Evolutionary conservation across 2,113 vertebrate species (phyloP).

Genomic region (Pteronura brasiliensis): DNA sequence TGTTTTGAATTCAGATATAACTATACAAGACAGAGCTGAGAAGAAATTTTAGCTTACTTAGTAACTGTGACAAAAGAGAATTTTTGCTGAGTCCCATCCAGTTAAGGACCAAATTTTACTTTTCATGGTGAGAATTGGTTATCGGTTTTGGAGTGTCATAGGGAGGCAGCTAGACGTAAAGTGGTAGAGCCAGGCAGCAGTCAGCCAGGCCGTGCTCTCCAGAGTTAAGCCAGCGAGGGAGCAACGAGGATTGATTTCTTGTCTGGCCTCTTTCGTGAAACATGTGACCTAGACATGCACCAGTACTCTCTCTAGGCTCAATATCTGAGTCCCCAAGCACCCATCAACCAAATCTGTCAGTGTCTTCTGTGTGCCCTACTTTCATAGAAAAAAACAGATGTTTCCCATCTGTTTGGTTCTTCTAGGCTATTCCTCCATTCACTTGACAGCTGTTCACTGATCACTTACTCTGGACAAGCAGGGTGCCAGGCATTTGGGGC

Average conservation of each 20-base stretch:
- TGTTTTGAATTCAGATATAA: conserved; percentile 27
- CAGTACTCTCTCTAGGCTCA: background rate
- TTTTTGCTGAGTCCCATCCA: background rate
- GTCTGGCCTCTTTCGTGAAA: background rate
- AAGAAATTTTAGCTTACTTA: conserved; percentile 10
- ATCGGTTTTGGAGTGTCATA: conserved; percentile 16
- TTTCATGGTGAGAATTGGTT: background rate
- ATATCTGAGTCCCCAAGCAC: background rate
- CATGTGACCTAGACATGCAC: background rate
- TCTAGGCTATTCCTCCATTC: background rate
- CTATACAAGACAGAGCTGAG: background rate
- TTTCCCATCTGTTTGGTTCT: conserved; percentile 27
- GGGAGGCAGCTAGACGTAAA: background rate
- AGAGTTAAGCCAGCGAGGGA: background rate
- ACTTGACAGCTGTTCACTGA: conserved; percentile 13
- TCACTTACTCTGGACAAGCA: background rate
- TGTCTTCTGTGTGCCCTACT: background rate
- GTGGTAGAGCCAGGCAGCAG: background rate
- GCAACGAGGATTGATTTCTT: background rate
- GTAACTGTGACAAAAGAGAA: background rate
- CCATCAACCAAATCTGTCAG: background rate
- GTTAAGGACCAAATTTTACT: conserved; percentile 16
- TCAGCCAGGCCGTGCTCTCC: background rate
- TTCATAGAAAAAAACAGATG: background rate
- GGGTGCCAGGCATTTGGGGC: background rate